Conservation (phyloP, 2,113 vertebrate genomes). For the Bos javanicus region DNA sequence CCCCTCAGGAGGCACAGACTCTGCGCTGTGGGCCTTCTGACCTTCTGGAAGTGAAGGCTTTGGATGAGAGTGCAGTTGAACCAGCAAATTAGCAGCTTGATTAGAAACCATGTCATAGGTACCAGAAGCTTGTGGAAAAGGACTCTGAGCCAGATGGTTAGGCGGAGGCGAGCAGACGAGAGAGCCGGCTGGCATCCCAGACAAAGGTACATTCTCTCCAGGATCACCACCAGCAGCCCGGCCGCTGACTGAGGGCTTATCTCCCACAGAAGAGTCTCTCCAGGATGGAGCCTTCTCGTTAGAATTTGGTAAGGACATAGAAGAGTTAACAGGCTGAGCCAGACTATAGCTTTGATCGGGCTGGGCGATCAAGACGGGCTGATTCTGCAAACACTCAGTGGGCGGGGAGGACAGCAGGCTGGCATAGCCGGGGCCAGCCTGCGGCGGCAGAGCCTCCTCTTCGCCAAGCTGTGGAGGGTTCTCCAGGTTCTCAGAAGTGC, state of each 20-base stretch:
- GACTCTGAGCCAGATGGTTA: constrained; percentile 75
- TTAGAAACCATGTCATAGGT: constrained; percentile 70
- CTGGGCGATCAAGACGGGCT: constrained; percentile 90
- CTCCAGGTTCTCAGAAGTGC: constrained; percentile 92
- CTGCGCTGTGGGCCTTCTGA: constrained; percentile 68
- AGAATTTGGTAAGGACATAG: constrained; percentile 73
- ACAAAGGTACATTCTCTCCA: constrained; percentile 58
- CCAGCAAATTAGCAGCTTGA: constrained; percentile 63
- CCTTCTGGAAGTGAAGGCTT: constrained; percentile 85
- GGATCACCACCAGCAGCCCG: constrained; percentile 48
- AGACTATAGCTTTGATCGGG: constrained; percentile 89
- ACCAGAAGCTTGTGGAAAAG: constrained; percentile 66
- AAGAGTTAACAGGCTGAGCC: constrained; percentile 81
- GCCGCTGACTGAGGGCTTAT: constrained; percentile 62
- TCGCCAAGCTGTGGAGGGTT: constrained; percentile 94
- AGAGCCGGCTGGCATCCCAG: constrained; percentile 64
- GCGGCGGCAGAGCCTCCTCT: constrained; percentile 81
- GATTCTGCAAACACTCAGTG: constrained; percentile 87
- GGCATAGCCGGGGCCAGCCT: constrained; percentile 91
- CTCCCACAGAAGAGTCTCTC: constrained; percentile 72
- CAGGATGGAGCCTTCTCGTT: constrained; percentile 78
- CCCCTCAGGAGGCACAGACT: constrained; percentile 67
- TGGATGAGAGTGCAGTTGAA: constrained; percentile 62
- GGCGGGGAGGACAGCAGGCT: constrained; percentile 89
- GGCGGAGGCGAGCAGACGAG: constrained; percentile 66